phyloP scores from a whole-genome alignment of 2,113 vertebrate species.

The Ginglymostoma cirratum region DNA sequence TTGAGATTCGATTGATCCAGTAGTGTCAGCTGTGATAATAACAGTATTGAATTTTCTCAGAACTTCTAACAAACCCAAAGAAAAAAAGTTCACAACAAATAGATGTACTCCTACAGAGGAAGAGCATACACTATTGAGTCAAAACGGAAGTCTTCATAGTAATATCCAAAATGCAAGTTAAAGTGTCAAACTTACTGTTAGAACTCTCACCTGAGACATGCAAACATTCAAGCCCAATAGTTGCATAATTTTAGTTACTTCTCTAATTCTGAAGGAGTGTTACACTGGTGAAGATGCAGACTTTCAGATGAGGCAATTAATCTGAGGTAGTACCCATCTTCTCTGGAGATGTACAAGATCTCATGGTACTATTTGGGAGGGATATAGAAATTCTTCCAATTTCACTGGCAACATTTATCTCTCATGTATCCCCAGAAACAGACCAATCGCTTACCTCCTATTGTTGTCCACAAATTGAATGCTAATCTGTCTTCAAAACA shows the following conservation, averaged over 20 bases:
- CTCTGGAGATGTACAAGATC: neutral
- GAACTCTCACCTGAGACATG: neutral
- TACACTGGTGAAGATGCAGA: neutral
- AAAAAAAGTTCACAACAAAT: neutral
- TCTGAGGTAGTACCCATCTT: neutral
- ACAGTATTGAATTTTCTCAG: neutral
- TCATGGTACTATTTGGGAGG: neutral
- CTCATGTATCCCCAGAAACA: neutral
- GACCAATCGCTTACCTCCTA: neutral
- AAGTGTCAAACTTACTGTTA: neutral
- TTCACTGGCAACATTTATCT: neutral
- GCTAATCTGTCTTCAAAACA: neutral
- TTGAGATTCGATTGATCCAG: too few relatives aligned
- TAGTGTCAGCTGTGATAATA: too few relatives aligned
- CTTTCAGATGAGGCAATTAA: neutral
- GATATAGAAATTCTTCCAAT: neutral
- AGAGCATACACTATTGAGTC: too few relatives aligned
- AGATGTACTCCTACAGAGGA: neutral
- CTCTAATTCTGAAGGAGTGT: neutral
- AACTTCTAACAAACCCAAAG: neutral
- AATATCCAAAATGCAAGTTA: neutral
- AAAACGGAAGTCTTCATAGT: neutral
- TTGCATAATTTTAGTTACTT: neutral
- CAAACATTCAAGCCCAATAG: neutral
- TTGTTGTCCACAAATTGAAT: neutral